Evolutionary conservation across 2,888 invertebrate genomes (phyloP), one percentile per base, ranked within the genome.

Genomic region (Cheilosia impressa): DNA sequence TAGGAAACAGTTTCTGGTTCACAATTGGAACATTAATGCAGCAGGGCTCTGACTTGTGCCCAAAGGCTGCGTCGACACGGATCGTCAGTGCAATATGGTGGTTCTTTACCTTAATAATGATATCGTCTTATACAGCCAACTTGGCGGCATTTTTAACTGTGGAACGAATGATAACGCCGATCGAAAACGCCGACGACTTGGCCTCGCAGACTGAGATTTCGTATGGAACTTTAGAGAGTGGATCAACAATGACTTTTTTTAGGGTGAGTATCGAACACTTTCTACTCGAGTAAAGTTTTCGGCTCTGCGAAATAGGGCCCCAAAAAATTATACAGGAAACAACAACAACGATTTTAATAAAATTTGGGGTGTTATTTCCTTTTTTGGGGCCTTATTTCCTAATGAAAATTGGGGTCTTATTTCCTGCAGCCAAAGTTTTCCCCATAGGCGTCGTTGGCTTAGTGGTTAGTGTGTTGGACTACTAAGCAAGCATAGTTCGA

Each of bases 91-190:
- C 95, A 6, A 95, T 96, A 88, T 98, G 98, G 97, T 98, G 97
- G 96, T 97, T 98, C 91, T 97, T 98, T 92, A 97, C 97, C 0
- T 93, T 98, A 34, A 97, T 98, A 89, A 97, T 98, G 88, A 96
- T 97, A 88, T 96, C 97, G 0, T 97, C 97, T 2, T 98, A 98
- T 92, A 98, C 97, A 1, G 98, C 98, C 13, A 98, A 98, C 92
- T 93, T 98, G 89, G 98, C 98, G 0, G 98, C 98, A 24, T 98
- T 98, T 91, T 93, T 98, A 27, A 98, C 98, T 0, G 97, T 98
- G 0, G 97, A 97, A 90, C 93, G 97, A 72, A 96, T 97, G 96
- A 96, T 96, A 60, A 96, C 97, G 38, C 97, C 97, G 0, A 97
- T 97, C 71, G 95, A 97, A 91, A 96, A 95, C 90, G 96, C 96